These are phyloP conservation scores for Bombus turneri DNA, from an alignment of 1,140 invertebrate genomes.

Conservation along the genomic window DNA sequence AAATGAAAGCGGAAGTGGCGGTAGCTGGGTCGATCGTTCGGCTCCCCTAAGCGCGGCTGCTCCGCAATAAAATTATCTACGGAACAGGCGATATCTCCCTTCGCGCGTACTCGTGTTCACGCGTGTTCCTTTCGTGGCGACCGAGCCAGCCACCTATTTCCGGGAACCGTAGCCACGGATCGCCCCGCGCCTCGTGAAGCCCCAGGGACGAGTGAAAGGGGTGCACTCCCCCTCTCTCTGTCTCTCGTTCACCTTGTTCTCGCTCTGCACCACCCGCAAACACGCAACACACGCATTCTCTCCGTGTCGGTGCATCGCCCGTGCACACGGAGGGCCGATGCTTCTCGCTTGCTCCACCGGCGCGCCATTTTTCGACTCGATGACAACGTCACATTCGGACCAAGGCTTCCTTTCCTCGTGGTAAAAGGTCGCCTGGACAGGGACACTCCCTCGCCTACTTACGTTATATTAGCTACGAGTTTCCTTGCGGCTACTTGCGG, in stretches of 20 bases:
- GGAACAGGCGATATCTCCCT: slow-evolving; percentile 24
- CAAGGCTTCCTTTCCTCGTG: slow-evolving; percentile 54
- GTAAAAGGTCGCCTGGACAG: slow-evolving; percentile 45
- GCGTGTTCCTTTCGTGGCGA: slow-evolving; percentile 54
- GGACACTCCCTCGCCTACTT: background rate
- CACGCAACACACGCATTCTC: slow-evolving; percentile 11
- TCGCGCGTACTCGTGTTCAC: slow-evolving; percentile 36
- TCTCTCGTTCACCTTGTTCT: background rate
- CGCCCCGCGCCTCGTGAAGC: slow-evolving; percentile 54
- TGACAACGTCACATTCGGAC: slow-evolving; percentile 37
- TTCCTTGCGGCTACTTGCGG: slow-evolving; percentile 31
- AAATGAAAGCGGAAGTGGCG: background rate
- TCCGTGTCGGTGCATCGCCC: slow-evolving; percentile 32
- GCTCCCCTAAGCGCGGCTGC: background rate
- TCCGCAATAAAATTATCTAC: slow-evolving; percentile 37
- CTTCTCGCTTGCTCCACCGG: slow-evolving; percentile 4
- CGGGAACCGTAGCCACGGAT: slow-evolving; percentile 63
- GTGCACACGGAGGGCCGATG: background rate
- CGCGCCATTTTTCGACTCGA: slow-evolving; percentile 40
- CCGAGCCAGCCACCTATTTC: slow-evolving; percentile 53
- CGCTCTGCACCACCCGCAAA: slow-evolving; percentile 36
- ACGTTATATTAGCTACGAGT: background rate
- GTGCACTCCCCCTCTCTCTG: slow-evolving; percentile 7
- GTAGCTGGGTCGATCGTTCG: slow-evolving; percentile 19
- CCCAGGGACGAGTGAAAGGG: slow-evolving; percentile 55